These are phyloP conservation scores for Spheniscus mendiculus DNA, from an alignment of 2,113 vertebrate species.

Conservation along the genomic window DNA sequence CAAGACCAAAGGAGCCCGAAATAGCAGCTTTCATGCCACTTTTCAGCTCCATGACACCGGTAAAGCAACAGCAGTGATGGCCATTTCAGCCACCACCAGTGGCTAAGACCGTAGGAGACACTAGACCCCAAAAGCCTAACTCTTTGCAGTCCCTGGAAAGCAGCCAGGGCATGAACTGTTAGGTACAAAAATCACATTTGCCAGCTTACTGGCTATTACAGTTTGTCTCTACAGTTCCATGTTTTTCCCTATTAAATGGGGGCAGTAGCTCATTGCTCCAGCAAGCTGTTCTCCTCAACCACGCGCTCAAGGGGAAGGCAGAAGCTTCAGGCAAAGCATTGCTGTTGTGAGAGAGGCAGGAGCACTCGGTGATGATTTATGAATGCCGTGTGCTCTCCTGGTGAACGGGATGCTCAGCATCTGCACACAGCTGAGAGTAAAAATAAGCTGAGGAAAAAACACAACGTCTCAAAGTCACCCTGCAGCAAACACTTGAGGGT, in stretches of 20 bases:
- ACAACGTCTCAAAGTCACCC: accelerated
- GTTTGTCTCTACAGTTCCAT: background rate
- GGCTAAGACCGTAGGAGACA: background rate
- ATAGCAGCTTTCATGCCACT: background rate
- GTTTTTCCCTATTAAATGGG: background rate
- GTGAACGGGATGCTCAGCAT: background rate
- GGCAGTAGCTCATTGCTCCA: background rate
- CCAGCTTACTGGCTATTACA: background rate
- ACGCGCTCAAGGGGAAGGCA: background rate
- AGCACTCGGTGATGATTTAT: accelerated
- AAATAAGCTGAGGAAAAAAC: background rate
- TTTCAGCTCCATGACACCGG: background rate
- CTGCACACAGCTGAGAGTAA: accelerated
- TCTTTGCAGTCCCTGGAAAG: background rate
- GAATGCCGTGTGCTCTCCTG: background rate
- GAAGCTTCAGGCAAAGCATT: background rate
- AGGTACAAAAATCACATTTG: background rate
- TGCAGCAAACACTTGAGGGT: background rate
- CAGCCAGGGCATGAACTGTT: background rate
- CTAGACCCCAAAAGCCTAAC: background rate
- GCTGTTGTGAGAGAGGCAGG: background rate
- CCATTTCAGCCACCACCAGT: background rate
- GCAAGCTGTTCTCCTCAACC: background rate
- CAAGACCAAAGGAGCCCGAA: background rate
- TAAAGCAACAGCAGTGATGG: background rate